Evolutionary conservation across 2,797 vertebrate species (phyloP).

Genomic region (Hemitrygon akajei): DNA sequence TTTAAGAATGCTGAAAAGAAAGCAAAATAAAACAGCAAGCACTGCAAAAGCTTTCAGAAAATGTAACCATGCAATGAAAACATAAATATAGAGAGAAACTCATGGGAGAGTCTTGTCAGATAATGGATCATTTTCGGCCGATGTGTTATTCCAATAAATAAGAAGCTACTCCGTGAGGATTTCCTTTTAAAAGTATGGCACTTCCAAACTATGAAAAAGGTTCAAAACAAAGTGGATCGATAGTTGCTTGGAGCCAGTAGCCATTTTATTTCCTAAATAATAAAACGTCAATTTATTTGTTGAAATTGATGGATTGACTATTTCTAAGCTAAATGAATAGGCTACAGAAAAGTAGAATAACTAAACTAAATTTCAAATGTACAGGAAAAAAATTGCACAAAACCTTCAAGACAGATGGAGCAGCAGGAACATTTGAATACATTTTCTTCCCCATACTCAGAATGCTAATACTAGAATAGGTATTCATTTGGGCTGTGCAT

Average conservation of each 20-base stretch:
- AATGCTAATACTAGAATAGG: not conserved
- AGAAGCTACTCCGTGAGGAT: not conserved
- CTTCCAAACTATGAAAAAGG: not conserved
- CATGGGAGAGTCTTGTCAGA: not conserved
- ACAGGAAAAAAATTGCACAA: not conserved
- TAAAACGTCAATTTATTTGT: not conserved
- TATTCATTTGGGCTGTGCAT: not conserved
- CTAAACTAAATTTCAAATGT: not conserved
- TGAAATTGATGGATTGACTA: not conserved
- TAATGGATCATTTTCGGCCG: slow-evolving; percentile 5
- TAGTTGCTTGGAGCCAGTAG: not conserved
- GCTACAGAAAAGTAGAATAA: not conserved
- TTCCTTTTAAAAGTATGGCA: not conserved
- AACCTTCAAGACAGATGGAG: not conserved
- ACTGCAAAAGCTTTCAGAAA: not conserved
- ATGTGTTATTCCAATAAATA: not conserved
- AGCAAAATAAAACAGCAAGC: not conserved
- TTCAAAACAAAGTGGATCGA: slow-evolving; percentile 14
- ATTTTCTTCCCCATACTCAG: not conserved
- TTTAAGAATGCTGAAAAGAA: not conserved
- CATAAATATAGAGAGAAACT: not conserved
- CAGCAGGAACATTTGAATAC: not conserved
- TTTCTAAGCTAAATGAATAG: slow-evolving; percentile 4
- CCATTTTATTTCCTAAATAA: not conserved
- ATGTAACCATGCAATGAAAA: not conserved